Evolutionary conservation across 1,140 invertebrate species (phyloP), one percentile per base, ranked within the genome.

Genomic region (Cephus cinctus): DNA sequence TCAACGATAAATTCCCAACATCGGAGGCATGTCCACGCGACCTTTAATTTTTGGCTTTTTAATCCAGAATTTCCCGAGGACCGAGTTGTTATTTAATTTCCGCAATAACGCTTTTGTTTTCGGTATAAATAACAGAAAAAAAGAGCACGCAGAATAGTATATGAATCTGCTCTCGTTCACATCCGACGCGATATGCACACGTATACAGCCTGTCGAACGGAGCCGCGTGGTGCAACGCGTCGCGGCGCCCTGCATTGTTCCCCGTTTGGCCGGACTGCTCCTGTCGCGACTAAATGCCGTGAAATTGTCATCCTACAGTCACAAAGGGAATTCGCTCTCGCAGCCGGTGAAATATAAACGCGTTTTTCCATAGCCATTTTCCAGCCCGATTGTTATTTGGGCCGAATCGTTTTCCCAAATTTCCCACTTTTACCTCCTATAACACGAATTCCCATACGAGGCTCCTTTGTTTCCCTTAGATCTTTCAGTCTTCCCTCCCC

Each of bases 221-320:
- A 27, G n/a, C n/a, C 25, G 25, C 6, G n/a, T n/a, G 25, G n/a
- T 8, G 6, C 6, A 27, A 27, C 25, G 25, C 25, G n/a, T 27
- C 25, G 51, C 27, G 49, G 36, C n/a, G 43, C 32, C 31, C 30
- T 42, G 61, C 57, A 71, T 73, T 74, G 69, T 73, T 65, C 6
- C 63, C 56, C 57, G 59, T 50, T 62, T 59, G 63, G 64, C 61
- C 46, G 54, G 50, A 56, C 54, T 50, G 36, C 57, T 48, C 53
- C 57, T 65, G 63, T 66, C 59, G 64, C 66, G 56, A 43, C 65
- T 73, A 75, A 73, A 75, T 71, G 67, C 71, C 67, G 67, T 73
- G 65, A 76, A 75, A 76, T 75, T 73, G 72, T 73, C 71, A 67
- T 73, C 54, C 58, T 57, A 52, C 59, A 65, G 65, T 69, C 67